Conservation (phyloP, 2,888 invertebrate species). For the Itoplectis maculator region DNA sequence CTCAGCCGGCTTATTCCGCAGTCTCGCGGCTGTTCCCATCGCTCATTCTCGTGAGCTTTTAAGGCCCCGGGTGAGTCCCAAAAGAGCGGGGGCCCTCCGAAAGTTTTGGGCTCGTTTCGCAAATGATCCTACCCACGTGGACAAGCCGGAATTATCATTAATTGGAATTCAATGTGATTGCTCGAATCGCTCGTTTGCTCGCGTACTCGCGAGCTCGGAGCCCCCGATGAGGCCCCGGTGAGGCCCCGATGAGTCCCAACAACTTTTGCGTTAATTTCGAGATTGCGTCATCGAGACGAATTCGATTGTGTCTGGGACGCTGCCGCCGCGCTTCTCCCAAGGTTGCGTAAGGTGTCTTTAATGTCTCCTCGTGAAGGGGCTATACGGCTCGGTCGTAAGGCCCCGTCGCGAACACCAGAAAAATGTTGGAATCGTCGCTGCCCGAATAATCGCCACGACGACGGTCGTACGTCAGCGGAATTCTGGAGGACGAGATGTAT, state of each 20-base stretch:
- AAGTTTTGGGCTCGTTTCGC: not conserved
- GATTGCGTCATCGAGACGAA: too few relatives aligned
- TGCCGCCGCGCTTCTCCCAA: not conserved
- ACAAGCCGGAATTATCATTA: not conserved
- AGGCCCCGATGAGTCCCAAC: too few relatives aligned
- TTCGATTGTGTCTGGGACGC: not conserved
- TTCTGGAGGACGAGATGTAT: not conserved
- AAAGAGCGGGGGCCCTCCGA: not conserved
- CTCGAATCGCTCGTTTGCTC: not conserved
- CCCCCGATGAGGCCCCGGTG: too few relatives aligned
- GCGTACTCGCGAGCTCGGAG: too few relatives aligned
- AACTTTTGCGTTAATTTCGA: too few relatives aligned
- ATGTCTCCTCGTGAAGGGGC: not conserved
- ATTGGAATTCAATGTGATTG: not conserved
- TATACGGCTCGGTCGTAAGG: not conserved
- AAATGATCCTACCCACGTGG: not conserved
- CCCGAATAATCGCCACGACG: not conserved
- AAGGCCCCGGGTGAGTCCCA: not conserved
- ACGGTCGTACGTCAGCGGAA: not conserved
- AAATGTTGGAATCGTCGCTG: not conserved
- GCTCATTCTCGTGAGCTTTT: conserved; percentile 3
- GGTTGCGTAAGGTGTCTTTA: not conserved
- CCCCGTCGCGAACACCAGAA: not conserved
- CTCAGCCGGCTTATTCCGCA: not conserved
- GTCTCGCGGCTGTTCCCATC: not conserved